Conservation (phyloP, 2,797 vertebrate genomes). For the Lithobates pipiens region DNA sequence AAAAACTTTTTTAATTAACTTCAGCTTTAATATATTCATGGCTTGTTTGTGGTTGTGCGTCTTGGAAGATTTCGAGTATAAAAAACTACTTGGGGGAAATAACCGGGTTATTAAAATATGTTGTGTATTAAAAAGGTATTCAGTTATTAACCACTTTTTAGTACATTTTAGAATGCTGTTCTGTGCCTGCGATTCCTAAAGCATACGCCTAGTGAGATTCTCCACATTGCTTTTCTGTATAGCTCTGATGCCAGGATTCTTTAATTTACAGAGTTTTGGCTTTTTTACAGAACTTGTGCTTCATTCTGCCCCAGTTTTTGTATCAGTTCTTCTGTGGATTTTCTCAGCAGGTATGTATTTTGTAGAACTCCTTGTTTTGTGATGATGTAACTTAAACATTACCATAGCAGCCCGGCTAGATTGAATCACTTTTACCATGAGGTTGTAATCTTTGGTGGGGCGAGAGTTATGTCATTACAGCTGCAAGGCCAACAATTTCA, state of each 20-base stretch:
- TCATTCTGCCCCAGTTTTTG: conserved; percentile 98
- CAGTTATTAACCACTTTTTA: too few species aligned
- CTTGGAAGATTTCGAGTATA: too few species aligned
- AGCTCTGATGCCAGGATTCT: not conserved
- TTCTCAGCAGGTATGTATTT: conserved; percentile 92
- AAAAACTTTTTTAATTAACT: too few species aligned
- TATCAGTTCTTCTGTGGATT: conserved; percentile 99
- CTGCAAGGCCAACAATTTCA: not conserved
- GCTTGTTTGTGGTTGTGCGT: too few species aligned
- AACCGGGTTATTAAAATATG: too few species aligned
- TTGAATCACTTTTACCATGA: not conserved
- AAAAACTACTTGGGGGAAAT: too few species aligned
- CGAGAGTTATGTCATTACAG: not conserved
- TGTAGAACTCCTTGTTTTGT: not conserved
- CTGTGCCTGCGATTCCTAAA: too few species aligned
- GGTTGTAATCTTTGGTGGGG: not conserved
- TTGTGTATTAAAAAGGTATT: too few species aligned
- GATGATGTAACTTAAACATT: not conserved
- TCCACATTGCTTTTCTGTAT: not conserved
- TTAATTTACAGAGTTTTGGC: conserved; percentile 10
- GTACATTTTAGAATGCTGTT: too few species aligned
- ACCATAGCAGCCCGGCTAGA: not conserved
- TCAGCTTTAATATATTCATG: too few species aligned
- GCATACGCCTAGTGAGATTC: too few species aligned
- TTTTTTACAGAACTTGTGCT: conserved; percentile 91